These are phyloP conservation scores for Mobula birostris DNA, from an alignment of 2,113 vertebrate genomes.

Conservation along the genomic window DNA sequence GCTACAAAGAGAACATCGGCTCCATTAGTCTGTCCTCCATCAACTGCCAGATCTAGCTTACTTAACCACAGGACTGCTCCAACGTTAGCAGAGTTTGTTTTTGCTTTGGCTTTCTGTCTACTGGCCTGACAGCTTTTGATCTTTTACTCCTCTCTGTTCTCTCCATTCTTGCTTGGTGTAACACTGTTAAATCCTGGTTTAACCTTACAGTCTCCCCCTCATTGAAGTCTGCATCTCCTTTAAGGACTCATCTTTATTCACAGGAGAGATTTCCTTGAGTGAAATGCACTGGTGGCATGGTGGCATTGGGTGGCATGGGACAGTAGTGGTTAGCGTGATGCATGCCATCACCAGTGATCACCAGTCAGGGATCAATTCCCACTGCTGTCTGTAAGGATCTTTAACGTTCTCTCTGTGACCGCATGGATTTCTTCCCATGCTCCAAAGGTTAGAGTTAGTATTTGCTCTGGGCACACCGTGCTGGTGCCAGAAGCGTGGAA, in stretches of 20 bases:
- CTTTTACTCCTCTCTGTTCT: background rate
- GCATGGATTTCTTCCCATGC: too few relatives aligned
- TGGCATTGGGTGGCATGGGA: too few relatives aligned
- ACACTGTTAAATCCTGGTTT: background rate
- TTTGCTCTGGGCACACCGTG: too few relatives aligned
- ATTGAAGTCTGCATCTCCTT: too few relatives aligned
- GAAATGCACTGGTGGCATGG: background rate
- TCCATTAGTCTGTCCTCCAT: background rate
- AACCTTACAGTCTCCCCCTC: background rate
- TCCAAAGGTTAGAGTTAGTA: too few relatives aligned
- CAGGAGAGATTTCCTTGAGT: background rate
- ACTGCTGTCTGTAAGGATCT: too few relatives aligned
- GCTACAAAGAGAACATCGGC: background rate
- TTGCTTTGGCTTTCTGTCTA: conserved; percentile 22
- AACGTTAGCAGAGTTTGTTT: conserved; percentile 10
- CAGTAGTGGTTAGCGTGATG: too few relatives aligned
- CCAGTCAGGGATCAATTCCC: too few relatives aligned
- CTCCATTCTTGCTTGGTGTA: background rate
- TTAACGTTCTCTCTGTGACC: too few relatives aligned
- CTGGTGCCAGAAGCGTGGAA: too few relatives aligned
- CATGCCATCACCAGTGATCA: too few relatives aligned
- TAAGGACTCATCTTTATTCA: background rate
- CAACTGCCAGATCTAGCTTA: conserved; percentile 14
- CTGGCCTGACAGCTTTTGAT: conserved; percentile 19
- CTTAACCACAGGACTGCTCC: background rate